Evolutionary conservation across 2,888 invertebrate genomes (phyloP).

Genomic region (Tiliacea aurago): DNA sequence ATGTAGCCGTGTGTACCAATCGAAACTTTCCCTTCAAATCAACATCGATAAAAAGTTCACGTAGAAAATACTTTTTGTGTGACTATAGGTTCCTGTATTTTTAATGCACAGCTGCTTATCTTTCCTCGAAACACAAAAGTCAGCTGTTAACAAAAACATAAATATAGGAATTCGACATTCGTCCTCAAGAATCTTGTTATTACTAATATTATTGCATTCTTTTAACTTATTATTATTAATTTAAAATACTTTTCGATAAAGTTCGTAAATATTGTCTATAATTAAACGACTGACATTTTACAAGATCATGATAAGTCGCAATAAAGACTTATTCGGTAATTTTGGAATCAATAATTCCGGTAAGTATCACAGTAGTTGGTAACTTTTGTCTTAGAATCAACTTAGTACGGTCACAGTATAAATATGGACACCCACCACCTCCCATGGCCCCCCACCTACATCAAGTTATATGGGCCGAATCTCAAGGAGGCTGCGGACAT

Average conservation of each 20-base stretch:
- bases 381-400: neutral
- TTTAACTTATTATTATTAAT: conserved; percentile 16
- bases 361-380: neutral
- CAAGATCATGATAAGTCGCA: conserved; percentile 2
- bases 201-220: conserved; percentile 39
- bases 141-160: conserved; percentile 30
- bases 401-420: neutral
- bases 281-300: conserved; percentile 36
- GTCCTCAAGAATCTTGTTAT: conserved; percentile 23
- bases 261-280: conserved; percentile 15
- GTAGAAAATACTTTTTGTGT: conserved; percentile 3
- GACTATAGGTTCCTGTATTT: conserved; percentile 21
- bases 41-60: conserved; percentile 6
- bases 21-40: conserved; percentile 7
- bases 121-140: conserved; percentile 49
- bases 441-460: too few relatives aligned
- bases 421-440: too few relatives aligned
- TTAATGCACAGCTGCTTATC: conserved; percentile 35
- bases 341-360: neutral
- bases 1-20: too few relatives aligned
- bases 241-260: conserved; percentile 8
- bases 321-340: conserved; percentile 14
- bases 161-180: conserved; percentile 39
- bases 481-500: too few relatives aligned
- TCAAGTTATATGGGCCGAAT: too few relatives aligned